phyloP scores from a whole-genome alignment of 2,113 vertebrate genomes.

The Ailuropoda melanoleuca region DNA sequence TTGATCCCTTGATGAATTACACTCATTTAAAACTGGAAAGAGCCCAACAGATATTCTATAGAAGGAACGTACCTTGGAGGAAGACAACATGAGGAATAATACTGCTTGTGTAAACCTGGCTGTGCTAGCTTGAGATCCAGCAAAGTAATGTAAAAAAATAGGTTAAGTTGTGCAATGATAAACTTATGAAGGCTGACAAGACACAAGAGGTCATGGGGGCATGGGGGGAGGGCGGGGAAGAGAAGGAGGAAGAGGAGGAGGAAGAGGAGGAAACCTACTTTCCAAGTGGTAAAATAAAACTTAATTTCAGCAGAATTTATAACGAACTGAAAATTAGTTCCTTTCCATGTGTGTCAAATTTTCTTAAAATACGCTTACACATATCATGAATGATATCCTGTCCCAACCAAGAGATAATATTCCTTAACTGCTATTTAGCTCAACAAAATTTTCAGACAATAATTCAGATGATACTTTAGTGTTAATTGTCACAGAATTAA shows the following conservation, averaged over 20 bases:
- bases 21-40: constrained; percentile 13
- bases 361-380: not conserved
- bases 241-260: not conserved
- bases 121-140: not conserved
- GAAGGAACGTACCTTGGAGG: not conserved
- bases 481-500: not conserved
- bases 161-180: not conserved
- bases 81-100: not conserved
- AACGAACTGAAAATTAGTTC: constrained; percentile 10
- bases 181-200: not conserved
- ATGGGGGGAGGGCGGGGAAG: not conserved
- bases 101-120: not conserved
- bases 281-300: constrained; percentile 6
- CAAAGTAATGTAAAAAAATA: not conserved
- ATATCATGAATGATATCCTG: not conserved
- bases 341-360: not conserved
- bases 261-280: not conserved
- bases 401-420: not conserved
- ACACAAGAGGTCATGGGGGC: not conserved
- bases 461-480: not conserved
- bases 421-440: not conserved
- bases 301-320: not conserved
- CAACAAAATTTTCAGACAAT: not conserved
- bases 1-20: constrained; percentile 9
- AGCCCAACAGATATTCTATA: not conserved